phyloP scores from a whole-genome alignment of 1,140 invertebrate species.

The Meloidogyne floridensis region DNA sequence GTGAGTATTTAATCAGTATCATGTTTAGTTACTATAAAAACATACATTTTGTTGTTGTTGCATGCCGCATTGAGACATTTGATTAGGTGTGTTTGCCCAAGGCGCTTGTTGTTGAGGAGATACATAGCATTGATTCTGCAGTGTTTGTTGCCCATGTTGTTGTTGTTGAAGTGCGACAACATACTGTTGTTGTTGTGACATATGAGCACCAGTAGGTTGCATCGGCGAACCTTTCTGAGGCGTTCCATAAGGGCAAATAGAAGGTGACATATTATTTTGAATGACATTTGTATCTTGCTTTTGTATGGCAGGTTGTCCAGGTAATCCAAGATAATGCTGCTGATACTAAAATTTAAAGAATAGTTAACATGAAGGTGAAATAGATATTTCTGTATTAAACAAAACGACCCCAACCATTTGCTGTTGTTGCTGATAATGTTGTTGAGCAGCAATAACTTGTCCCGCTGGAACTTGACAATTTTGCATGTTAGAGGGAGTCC shows the following conservation, averaged over 20 bases:
- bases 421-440: slow-evolving; percentile 26
- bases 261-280: slow-evolving; percentile 6
- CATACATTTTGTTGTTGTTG: slow-evolving; percentile 20
- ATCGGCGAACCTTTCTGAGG: slow-evolving; percentile 12
- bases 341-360: slow-evolving; percentile 16
- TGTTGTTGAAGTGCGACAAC: background rate
- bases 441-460: slow-evolving; percentile 2
- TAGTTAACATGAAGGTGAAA: too few species aligned
- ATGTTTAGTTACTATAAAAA: background rate
- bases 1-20: too few species aligned
- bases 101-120: background rate
- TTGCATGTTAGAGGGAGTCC: background rate
- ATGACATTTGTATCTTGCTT: slow-evolving; percentile 16
- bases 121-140: slow-evolving; percentile 3
- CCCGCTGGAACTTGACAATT: background rate
- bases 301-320: slow-evolving; percentile 6
- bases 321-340: slow-evolving; percentile 10
- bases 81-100: background rate
- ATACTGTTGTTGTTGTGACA: slow-evolving; percentile 11
- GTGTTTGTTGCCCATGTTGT: background rate
- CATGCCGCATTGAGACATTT: slow-evolving; percentile 22
- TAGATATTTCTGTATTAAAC: too few species aligned
- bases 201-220: background rate
- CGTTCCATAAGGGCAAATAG: slow-evolving; percentile 8
- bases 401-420: background rate